phyloP scores from a whole-genome alignment of 2,797 vertebrate species.

The Acanthurus lineatus region DNA sequence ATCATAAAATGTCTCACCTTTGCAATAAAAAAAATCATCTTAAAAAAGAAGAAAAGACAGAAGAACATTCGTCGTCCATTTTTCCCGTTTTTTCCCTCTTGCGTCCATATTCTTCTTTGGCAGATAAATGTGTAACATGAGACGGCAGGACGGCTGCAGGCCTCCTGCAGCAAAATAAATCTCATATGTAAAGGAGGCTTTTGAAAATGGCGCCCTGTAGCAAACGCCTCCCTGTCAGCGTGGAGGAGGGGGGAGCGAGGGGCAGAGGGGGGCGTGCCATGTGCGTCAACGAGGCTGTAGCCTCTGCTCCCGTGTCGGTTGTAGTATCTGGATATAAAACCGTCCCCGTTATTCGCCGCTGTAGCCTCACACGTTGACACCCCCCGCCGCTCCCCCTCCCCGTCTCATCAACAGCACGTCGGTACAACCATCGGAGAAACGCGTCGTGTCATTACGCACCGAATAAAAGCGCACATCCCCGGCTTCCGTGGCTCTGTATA shows the following conservation, averaged over 20 bases:
- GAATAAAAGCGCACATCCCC: conserved; percentile 50
- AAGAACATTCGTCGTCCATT: conserved; percentile 7
- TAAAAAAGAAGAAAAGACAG: neutral
- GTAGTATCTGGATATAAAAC: conserved; percentile 64
- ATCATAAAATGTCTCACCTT: conserved; percentile 66
- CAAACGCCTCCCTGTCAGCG: conserved; percentile 64
- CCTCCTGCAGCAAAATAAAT: conserved; percentile 72
- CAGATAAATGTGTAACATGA: conserved; percentile 74
- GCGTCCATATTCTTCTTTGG: conserved; percentile 30
- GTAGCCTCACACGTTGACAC: conserved; percentile 49
- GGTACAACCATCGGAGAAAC: conserved; percentile 30
- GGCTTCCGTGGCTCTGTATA: conserved; percentile 34
- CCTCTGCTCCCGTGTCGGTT: conserved; percentile 66
- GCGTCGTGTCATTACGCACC: conserved; percentile 54
- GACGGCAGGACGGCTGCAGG: conserved; percentile 59
- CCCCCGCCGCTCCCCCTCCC: neutral
- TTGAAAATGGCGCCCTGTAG: conserved; percentile 83
- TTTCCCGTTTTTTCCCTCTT: conserved; percentile 20
- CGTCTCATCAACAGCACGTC: conserved; percentile 15
- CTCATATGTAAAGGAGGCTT: conserved; percentile 70
- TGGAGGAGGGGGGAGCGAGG: conserved; percentile 20
- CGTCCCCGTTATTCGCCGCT: conserved; percentile 69
- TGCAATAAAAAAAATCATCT: conserved; percentile 13
- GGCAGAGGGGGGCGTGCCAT: conserved; percentile 45
- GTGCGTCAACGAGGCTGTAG: conserved; percentile 51